phyloP scores from a whole-genome alignment of 2,113 vertebrate species.

The Otis tarda region DNA sequence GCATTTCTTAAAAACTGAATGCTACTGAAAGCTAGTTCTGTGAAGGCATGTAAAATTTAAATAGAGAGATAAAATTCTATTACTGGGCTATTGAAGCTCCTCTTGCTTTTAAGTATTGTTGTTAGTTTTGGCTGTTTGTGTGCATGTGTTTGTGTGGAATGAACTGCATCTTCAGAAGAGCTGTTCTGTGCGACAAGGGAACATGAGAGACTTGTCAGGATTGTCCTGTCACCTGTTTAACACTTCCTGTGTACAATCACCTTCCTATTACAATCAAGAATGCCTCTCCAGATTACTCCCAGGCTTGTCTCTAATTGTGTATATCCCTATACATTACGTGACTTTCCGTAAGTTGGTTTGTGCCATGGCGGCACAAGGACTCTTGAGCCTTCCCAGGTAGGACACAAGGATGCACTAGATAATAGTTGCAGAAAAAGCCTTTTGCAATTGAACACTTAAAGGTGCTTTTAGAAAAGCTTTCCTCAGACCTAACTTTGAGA shows the following conservation, averaged over 20 bases:
- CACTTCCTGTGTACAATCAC: background rate
- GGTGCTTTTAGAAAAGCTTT: background rate
- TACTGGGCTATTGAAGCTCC: background rate
- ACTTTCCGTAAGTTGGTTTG: background rate
- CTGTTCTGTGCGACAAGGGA: background rate
- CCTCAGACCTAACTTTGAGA: background rate
- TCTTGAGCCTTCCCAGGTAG: background rate
- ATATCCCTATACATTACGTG: accelerated
- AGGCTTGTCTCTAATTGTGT: background rate
- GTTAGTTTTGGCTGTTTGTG: background rate
- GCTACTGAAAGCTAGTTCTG: background rate
- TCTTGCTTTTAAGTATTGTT: background rate
- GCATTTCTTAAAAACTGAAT: background rate
- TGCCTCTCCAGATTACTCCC: background rate
- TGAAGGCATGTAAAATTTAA: background rate
- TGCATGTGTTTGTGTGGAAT: background rate
- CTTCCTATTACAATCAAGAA: background rate
- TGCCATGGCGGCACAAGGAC: background rate
- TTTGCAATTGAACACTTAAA: background rate
- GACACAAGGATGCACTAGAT: background rate
- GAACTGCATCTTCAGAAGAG: background rate
- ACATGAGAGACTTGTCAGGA: background rate
- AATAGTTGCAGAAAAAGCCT: background rate
- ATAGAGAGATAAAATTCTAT: background rate
- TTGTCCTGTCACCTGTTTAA: background rate